Conservation (phyloP, 2,113 vertebrate species). For the Odobenus rosmarus region DNA sequence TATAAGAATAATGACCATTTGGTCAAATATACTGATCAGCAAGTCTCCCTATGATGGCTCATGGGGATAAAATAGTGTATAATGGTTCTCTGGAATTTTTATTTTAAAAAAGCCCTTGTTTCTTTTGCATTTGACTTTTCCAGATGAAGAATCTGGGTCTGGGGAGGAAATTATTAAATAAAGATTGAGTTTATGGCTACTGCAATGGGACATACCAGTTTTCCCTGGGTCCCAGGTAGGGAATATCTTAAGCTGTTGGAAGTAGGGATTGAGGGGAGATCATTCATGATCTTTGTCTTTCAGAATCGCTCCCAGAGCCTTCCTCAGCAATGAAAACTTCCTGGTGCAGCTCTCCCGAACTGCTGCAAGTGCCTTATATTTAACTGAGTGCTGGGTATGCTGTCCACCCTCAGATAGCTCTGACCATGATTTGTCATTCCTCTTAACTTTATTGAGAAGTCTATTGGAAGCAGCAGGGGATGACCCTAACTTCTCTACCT, state of each 20-base stretch:
- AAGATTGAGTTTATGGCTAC: neutral
- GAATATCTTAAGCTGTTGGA: neutral
- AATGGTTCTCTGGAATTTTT: neutral
- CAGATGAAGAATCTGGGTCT: neutral
- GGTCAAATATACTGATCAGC: neutral
- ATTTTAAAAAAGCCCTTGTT: neutral
- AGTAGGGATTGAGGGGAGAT: neutral
- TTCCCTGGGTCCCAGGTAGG: neutral
- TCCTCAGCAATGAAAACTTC: neutral
- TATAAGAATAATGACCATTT: neutral
- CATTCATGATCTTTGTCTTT: neutral
- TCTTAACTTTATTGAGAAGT: neutral
- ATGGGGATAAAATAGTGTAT: neutral
- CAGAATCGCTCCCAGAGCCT: neutral
- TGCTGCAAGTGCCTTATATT: neutral
- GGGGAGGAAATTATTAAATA: neutral
- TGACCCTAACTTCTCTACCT: neutral
- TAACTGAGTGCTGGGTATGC: neutral
- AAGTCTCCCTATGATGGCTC: neutral
- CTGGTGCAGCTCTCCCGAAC: neutral
- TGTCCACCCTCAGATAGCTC: neutral
- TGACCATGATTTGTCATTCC: slow-evolving; percentile 20
- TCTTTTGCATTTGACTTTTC: neutral
- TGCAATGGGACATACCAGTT: neutral
- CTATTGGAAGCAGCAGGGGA: neutral